Evolutionary conservation across 2,888 invertebrate species (phyloP), one percentile per base, ranked within the genome.

Genomic region (Podabrus alpinus): DNA sequence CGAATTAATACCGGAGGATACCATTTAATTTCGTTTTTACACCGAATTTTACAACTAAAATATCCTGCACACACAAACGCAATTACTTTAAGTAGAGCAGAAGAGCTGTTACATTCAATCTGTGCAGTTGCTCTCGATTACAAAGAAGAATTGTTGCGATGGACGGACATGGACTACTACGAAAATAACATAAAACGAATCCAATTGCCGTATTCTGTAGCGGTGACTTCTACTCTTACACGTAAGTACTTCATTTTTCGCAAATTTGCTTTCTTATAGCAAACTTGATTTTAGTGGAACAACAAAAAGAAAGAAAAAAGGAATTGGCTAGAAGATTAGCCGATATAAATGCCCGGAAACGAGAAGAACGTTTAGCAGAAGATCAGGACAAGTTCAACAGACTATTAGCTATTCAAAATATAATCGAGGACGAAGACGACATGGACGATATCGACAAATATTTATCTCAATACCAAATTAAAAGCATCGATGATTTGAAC

Each of bases 31-130:
- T 91, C 90, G 59, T 97, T 95, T 85, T 89, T 98, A 85, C 96
- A 96, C 86, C 91, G 96, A 76, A 89, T 97, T 67, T 89, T 98
- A 59, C 97, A 98, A 87, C 89, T 98, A 59, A 97, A 97, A 86
- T 97, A 97, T 87, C 97, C 98, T 0, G 95, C 94, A 0, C 97
- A 97, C 87, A 91, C 95, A 0, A 94, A 94, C 84, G 93, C 95
- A 0, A 94, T 98, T 77, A 96, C 96, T 0, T 91, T 95, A 80
- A 95, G 94, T 74, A 90, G 97, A 77, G 93, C 94, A 59, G 97
- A 98, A 90, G 95, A 96, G 85, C 88, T 98, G 25, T 88, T 97
- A 1, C 94, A 95, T 76, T 92, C 94, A 66, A 94, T 97, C 84
- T 93, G 95, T 79, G 90, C 90, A 66, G 90, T 97, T 75, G 93